Base-by-base conservation (phyloP, 2,888 invertebrate species). In the Drosophila neotestacea region DNA sequence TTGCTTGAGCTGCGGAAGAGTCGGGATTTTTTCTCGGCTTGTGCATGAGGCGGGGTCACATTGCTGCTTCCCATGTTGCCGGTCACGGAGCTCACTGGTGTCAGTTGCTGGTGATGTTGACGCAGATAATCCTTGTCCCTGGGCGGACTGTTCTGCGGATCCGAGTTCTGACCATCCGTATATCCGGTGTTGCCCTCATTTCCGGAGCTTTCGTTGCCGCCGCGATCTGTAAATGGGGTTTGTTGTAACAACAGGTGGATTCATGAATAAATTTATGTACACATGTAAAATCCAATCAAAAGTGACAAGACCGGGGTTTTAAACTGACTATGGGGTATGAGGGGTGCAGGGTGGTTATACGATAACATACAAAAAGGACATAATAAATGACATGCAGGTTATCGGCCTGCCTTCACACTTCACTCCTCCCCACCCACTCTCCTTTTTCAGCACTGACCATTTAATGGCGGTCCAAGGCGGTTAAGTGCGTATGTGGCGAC, bases 161-260 rank as follows among this genome's bases (percentile, higher is more conserved):
- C 95, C 56, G 95, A 95, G 66, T 84, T 91, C 71, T 95, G 95
- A 36, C 94, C 95, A 90, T 96, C 95, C 66, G 95, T 95, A 92
- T 96, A 88, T 83, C 74, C 95, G 32, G 95, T 95, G 92, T 94
- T 95, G 82, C 93, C 94, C 81, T 94, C 94, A 79, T 94, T 94
- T 6, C 94, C 94, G 42, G 94, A 94, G 75, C 93, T 94, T 70
- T 94, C 93, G 59, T 92, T 92, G 55, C 91, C 88, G 48, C 92
- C 88, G 48, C 92, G 92, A 88, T 92, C 92, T 92, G 78, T 54
- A 66, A 27, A 54, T 13, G 28, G 6, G 10, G 4, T n/a, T 11
- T n/a, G 9, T 3, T 13, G 11, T 1, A 11, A 56, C 11, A 55
- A 54, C 9, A 58, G 42, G 6, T 30, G 41, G 39, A 48, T 34